Conservation (phyloP, 2,113 vertebrate species). For the Erythrolamprus reginae region DNA sequence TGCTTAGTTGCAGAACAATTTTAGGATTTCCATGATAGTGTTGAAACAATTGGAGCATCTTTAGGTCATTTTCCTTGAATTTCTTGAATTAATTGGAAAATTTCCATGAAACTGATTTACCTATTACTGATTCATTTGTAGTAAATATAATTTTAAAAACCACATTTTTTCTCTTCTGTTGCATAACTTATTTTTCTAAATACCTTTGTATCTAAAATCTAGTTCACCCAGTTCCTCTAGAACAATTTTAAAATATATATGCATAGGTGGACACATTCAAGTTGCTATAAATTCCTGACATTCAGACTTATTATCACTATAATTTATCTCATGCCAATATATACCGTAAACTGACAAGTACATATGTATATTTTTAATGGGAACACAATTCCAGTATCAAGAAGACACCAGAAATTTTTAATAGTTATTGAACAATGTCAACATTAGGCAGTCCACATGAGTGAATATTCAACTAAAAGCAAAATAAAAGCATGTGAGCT, state of each 20-base stretch:
- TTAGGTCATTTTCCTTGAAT: neutral
- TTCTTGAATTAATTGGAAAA: neutral
- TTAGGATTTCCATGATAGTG: neutral
- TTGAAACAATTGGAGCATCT: neutral
- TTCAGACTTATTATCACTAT: neutral
- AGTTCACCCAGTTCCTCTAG: neutral
- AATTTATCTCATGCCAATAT: neutral
- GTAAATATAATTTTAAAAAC: neutral
- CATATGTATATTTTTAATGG: neutral
- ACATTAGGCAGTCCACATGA: neutral
- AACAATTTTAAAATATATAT: neutral
- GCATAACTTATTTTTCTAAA: neutral
- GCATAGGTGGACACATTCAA: neutral
- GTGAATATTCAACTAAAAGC: neutral
- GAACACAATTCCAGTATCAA: neutral
- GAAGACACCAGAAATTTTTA: neutral
- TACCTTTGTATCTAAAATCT: neutral
- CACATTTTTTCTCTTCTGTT: neutral
- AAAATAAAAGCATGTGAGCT: neutral
- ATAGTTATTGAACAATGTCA: neutral
- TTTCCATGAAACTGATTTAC: neutral
- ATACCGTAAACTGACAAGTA: neutral
- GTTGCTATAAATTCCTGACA: neutral
- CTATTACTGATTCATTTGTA: neutral
- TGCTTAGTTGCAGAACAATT: neutral